Conservation (phyloP, 2,888 invertebrate genomes). For the Lithodes maja region DNA sequence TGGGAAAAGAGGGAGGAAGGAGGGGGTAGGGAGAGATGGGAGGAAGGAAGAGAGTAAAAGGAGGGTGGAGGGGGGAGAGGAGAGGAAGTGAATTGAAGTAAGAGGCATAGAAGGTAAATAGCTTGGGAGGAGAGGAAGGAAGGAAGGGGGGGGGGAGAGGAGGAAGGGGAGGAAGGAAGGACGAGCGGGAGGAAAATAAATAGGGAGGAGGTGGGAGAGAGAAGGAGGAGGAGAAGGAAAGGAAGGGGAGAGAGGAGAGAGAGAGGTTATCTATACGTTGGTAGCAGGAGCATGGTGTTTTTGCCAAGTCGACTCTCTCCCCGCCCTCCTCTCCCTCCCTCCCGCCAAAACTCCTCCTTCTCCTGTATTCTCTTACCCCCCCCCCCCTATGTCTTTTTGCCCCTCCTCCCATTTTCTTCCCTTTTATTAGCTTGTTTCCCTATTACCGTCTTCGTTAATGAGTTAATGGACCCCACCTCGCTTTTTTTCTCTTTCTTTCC, state of each 20-base stretch:
- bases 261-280: neutral
- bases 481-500: neutral
- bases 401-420: neutral
- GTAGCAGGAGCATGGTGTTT: neutral
- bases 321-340: neutral
- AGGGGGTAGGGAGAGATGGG: neutral
- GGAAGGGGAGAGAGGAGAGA: neutral
- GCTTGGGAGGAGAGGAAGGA: neutral
- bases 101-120: neutral
- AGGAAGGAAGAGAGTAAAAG: neutral
- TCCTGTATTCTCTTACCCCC: neutral
- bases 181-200: neutral
- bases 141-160: neutral
- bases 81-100: too few species aligned
- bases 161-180: neutral
- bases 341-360: neutral
- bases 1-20: neutral
- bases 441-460: neutral
- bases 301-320: neutral
- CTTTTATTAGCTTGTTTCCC: neutral
- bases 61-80: neutral
- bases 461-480: neutral
- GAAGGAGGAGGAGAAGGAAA: neutral
- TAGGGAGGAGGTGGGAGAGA: neutral
- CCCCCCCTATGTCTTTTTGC: neutral